phyloP scores from a whole-genome alignment of 2,888 invertebrate genomes.

The Nycteola revayana region DNA sequence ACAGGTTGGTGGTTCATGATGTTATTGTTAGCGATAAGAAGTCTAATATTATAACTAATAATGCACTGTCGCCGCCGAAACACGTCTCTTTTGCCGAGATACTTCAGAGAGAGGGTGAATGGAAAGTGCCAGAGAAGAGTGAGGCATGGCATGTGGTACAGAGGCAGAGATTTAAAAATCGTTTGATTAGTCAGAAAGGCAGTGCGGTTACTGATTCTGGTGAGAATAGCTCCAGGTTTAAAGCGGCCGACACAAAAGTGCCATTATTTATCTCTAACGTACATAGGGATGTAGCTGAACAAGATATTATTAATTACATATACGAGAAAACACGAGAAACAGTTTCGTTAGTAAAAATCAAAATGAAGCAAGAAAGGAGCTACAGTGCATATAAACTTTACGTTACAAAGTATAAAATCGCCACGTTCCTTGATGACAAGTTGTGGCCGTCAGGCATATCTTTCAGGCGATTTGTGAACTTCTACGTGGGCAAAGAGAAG shows the following conservation, averaged over 20 bases:
- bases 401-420: slow-evolving; percentile 15
- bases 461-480: slow-evolving; percentile 17
- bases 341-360: slow-evolving; percentile 12
- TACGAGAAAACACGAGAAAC: slow-evolving; percentile 3
- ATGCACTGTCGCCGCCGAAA: background rate
- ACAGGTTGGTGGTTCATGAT: background rate
- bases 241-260: slow-evolving; percentile 19
- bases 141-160: background rate
- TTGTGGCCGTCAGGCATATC: slow-evolving; percentile 23
- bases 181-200: background rate
- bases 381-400: slow-evolving; percentile 23
- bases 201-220: background rate
- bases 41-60: slow-evolving; percentile 1
- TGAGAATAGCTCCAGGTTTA: slow-evolving; percentile 10
- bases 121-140: background rate
- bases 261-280: slow-evolving; percentile 25
- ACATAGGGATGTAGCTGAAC: slow-evolving; percentile 4
- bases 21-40: background rate
- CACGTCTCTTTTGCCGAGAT: background rate
- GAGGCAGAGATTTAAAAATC: background rate
- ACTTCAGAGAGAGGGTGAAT: background rate
- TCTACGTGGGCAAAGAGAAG: slow-evolving; percentile 8
- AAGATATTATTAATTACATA: slow-evolving; percentile 9
- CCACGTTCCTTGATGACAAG: slow-evolving; percentile 16
- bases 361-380: slow-evolving; percentile 8